Conservation (phyloP, 2,888 invertebrate species). For the Agrotis puta region DNA sequence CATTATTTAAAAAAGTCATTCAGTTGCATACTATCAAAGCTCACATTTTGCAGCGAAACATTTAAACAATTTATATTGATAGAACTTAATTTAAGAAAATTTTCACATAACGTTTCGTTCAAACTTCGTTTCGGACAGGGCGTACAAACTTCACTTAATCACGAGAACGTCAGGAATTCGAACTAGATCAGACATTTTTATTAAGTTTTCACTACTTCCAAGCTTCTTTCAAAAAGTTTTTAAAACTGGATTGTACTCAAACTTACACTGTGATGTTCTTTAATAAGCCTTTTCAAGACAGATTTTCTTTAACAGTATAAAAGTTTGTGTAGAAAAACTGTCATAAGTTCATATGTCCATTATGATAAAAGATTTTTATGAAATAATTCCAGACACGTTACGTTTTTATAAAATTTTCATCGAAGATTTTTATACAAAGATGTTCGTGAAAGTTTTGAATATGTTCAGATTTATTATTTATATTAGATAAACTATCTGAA, state of each 20-base stretch:
- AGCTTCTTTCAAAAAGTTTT: slow-evolving; percentile 43
- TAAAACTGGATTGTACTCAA: slow-evolving; percentile 40
- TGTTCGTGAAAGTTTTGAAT: no score
- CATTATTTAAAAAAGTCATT: no score
- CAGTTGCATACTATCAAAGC: no score
- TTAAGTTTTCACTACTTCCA: slow-evolving; percentile 44
- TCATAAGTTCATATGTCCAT: slow-evolving; percentile 1
- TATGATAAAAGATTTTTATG: background rate
- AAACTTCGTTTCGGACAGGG: background rate
- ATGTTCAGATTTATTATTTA: no score
- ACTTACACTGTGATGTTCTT: slow-evolving; percentile 35
- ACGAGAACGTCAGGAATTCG: slow-evolving; percentile 17
- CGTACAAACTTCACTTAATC: slow-evolving; percentile 42
- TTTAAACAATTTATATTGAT: no score
- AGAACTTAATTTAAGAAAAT: no score
- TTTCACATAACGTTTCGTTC: background rate
- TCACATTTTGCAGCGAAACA: no score
- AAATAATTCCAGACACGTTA: no score
- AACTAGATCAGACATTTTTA: slow-evolving; percentile 47
- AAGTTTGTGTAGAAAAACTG: slow-evolving; percentile 15
- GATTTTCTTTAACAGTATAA: slow-evolving; percentile 29
- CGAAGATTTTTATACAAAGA: no score
- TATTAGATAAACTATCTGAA: no score
- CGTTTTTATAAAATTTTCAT: no score
- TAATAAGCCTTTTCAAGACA: slow-evolving; percentile 32